These are phyloP conservation scores for Colius striatus DNA, from an alignment of 2,113 vertebrate species.

Conservation along the genomic window DNA sequence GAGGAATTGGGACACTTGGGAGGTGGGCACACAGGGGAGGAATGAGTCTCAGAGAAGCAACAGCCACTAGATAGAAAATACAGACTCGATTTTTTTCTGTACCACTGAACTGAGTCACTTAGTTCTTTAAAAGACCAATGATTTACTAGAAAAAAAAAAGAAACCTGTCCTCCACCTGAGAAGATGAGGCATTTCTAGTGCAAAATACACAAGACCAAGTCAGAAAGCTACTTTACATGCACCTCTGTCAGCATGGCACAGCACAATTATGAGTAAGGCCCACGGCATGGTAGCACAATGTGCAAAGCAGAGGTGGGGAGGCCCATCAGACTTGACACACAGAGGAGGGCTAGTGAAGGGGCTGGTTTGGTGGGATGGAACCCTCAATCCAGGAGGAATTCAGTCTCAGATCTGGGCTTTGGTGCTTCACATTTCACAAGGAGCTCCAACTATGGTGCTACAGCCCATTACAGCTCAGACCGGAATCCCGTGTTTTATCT, in stretches of 20 bases:
- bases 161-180: background rate
- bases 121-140: background rate
- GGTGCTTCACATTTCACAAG: background rate
- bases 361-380: background rate
- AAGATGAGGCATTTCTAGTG: constrained; percentile 19
- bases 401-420: background rate
- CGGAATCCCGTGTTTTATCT: rapidly evolving
- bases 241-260: background rate
- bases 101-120: background rate
- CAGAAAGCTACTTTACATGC: background rate
- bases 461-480: rapidly evolving
- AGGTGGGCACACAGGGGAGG: background rate
- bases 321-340: rapidly evolving
- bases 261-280: background rate
- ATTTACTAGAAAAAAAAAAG: background rate
- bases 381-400: background rate
- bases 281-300: background rate
- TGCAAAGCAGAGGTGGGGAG: background rate
- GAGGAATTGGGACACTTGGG: background rate
- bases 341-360: background rate
- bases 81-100: constrained; percentile 21
- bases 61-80: background rate
- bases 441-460: background rate
- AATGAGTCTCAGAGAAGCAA: background rate
- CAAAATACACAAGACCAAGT: background rate